Base-by-base conservation (phyloP, 2,888 invertebrate species). In the Oscheius myriophilus region DNA sequence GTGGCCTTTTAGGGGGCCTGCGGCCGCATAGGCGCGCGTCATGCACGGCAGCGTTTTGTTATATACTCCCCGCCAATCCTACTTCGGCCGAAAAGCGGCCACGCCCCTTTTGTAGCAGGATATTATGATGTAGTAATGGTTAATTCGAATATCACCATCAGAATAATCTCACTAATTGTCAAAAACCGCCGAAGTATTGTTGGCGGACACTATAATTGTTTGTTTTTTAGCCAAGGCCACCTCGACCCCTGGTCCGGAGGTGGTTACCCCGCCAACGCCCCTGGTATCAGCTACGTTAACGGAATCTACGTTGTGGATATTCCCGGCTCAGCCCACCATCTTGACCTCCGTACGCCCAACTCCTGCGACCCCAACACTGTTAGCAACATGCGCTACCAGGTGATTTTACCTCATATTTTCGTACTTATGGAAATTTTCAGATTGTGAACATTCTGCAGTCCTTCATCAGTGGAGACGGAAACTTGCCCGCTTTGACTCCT, bases 191-290 rank as follows among this genome's bases (percentile, higher is more conserved):
- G n/a, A n/a, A n/a, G n/a, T n/a, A n/a, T n/a, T n/a, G n/a, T n/a
- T n/a, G n/a, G n/a, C n/a, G n/a, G n/a, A n/a, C n/a, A n/a, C n/a
- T n/a, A n/a, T n/a, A n/a, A n/a, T n/a, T n/a, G n/a, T n/a, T n/a
- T n/a, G n/a, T 11, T 61, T 58, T 59, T 53, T 41, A 89, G 89
- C 66, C 89, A 89, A 82, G 89, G 89, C 23, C 69, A 82, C 43
- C 78, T 88, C 49, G 89, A 89, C 71, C 89, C 89, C 2, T 89
- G 89, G 89, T 87, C 87, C 23, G 85, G 87, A 3, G 88, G 88
- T n/a, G 89, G 89, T n/a, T 75, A 74, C 59, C 54, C 58, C 21
- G 14, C 43, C 25, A 33, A 41, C n/a, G 39, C 55, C 9, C 39
- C 54, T 21, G 63, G 70, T 12, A 26, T 33, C 0, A 39, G 39